Base-by-base conservation (phyloP, 2,888 invertebrate genomes). In the Brachycybe producta region DNA sequence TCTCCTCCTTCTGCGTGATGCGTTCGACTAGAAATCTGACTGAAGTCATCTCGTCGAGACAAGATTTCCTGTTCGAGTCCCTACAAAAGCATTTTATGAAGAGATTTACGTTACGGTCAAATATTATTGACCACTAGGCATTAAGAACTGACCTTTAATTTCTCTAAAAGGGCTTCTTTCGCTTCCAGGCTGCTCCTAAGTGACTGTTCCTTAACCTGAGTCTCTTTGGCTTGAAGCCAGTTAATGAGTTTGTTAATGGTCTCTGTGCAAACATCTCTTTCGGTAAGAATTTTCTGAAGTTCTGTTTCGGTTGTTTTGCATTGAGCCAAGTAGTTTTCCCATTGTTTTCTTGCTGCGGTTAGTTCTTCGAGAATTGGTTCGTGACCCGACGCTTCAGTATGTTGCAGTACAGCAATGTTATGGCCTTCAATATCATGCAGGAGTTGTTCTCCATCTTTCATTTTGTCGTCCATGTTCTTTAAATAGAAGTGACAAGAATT, bases 141-240 rank as follows among this genome's bases (percentile, higher is more conserved):
- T 7, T 27, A 21, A 44, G 8, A 7, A 15, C 5, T 43, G 52
- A 65, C 66, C 57, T 78, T 78, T 0, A 92, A 71, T 65, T 84
- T 85, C 49, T 80, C 77, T 47, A 88, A 70, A 66, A 90, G 84
- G 7, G 74, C 73, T 55, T 77, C 73, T 67, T 94, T 94, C 2
- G 85, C 77, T 57, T 84, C 84, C 28, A 85, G 77, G 3, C 82
- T 84, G 61, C 80, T 87, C 66, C 85, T 86, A 2, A 91, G 73
- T 57, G 85, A 84, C 67, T 88, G 88, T 64, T 90, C 88, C 66
- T 90, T 84, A 0, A 91, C 77, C 63, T 82, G 79, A 43, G 76
- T 75, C 68, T 94, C 92, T 62, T 84, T 84, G 45, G 79, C 75
- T 63, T 84, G 86, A 44, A 88, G 73, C 92, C 92, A 94, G 42